phyloP scores from a whole-genome alignment of 2,113 vertebrate genomes.

The Glaucomys volans region DNA sequence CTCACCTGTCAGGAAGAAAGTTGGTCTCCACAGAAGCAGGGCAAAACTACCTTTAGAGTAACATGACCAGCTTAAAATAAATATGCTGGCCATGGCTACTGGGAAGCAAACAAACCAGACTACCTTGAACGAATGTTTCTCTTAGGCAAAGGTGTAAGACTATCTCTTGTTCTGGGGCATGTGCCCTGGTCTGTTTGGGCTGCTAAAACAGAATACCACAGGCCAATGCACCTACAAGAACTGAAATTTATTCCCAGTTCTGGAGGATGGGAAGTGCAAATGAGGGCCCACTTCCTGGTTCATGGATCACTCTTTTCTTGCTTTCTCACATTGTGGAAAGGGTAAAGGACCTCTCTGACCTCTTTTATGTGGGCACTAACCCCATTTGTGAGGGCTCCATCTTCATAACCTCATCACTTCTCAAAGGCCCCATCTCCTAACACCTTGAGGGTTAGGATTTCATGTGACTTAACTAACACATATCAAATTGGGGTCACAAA shows the following conservation, averaged over 20 bases:
- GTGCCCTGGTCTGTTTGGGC: background rate
- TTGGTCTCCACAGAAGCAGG: background rate
- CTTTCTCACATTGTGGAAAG: background rate
- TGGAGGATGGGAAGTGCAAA: background rate
- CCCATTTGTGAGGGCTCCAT: background rate
- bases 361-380: background rate
- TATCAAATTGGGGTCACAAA: background rate
- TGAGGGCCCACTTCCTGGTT: background rate
- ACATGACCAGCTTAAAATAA: background rate
- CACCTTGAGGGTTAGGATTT: background rate
- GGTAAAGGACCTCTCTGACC: background rate
- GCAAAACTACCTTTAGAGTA: background rate
- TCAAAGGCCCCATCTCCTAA: background rate
- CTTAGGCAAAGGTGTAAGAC: background rate
- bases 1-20: background rate
- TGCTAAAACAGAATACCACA: background rate
- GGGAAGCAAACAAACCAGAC: background rate
- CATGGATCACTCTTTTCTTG: background rate
- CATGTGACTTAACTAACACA: background rate
- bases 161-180: background rate
- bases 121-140: background rate
- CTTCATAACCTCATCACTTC: background rate
- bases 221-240: background rate
- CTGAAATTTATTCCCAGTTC: background rate
- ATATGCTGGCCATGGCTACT: background rate